Percentiles rank a stretch among this genome's conserved stretches.
phyloP scores from a whole-genome alignment of 2,113 vertebrate genomes.

The Cricetomys ansorgei region DNA sequence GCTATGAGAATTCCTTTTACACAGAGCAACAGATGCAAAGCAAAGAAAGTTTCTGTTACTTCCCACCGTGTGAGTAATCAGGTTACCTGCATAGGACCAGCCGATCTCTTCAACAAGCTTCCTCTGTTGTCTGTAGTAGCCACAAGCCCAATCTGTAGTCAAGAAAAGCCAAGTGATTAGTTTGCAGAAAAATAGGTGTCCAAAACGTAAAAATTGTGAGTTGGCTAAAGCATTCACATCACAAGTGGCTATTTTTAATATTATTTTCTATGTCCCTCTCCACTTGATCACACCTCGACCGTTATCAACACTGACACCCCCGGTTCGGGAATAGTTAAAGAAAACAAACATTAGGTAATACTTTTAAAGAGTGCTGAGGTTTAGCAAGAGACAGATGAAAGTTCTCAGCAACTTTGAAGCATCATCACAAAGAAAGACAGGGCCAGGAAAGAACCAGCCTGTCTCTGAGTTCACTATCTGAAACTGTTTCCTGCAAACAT shows the following conservation, averaged over 20 bases:
- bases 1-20: not conserved
- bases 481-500: constrained; percentile 20
- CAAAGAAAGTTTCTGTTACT: not conserved
- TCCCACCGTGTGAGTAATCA: not conserved
- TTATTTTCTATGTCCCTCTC: not conserved
- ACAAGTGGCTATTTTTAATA: not conserved
- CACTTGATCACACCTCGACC: not conserved
- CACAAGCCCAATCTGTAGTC: constrained; percentile 88
- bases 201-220: not conserved
- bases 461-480: not conserved
- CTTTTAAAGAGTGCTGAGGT: not conserved
- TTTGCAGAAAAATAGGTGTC: not conserved
- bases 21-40: not conserved
- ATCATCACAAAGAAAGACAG: not conserved
- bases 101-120: constrained; percentile 96
- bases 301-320: not conserved
- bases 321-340: not conserved
- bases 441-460: not conserved
- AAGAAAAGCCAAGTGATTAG: constrained; percentile 75
- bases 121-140: constrained; percentile 95
- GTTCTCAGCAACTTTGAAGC: not conserved
- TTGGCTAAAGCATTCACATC: not conserved
- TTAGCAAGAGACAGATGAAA: not conserved
- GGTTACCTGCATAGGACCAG: constrained; percentile 97
- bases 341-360: not conserved